Conservation (phyloP, 1,140 invertebrate genomes). For the Drosophila tsacasi region DNA sequence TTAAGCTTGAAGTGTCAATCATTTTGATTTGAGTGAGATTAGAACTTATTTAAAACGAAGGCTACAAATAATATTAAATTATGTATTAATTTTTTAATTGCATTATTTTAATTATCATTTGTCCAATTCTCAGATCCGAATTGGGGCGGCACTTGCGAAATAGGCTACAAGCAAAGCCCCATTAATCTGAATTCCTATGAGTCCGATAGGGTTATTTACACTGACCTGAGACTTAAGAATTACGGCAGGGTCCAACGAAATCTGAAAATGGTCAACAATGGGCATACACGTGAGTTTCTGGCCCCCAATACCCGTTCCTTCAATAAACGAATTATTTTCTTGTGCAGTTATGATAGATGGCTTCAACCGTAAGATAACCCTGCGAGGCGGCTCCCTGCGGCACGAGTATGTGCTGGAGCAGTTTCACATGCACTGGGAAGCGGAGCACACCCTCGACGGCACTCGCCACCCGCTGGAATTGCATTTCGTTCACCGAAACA, state of each 20-base stretch:
- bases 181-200: slow-evolving; percentile 80
- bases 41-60: too few species aligned
- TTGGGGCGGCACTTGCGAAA: slow-evolving; percentile 85
- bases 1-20: too few species aligned
- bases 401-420: slow-evolving; percentile 88
- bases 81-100: background rate
- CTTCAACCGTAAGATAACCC: slow-evolving; percentile 71
- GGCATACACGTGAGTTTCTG: slow-evolving; percentile 85
- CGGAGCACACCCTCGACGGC: slow-evolving; percentile 89
- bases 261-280: slow-evolving; percentile 85
- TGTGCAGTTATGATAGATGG: slow-evolving; percentile 85
- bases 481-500: slow-evolving; percentile 90
- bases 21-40: too few species aligned
- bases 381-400: slow-evolving; percentile 86
- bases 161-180: slow-evolving; percentile 85
- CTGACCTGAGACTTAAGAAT: slow-evolving; percentile 77
- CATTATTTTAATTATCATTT: background rate
- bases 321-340: background rate
- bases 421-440: slow-evolving; percentile 92
- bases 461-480: slow-evolving; percentile 87
- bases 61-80: background rate
- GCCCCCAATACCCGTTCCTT: too few species aligned
- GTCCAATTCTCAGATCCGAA: slow-evolving; percentile 65
- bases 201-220: slow-evolving; percentile 73
- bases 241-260: slow-evolving; percentile 73